Evolutionary conservation across 1,140 invertebrate species (phyloP).

Genomic region (Pemphigus obesinymphae): DNA sequence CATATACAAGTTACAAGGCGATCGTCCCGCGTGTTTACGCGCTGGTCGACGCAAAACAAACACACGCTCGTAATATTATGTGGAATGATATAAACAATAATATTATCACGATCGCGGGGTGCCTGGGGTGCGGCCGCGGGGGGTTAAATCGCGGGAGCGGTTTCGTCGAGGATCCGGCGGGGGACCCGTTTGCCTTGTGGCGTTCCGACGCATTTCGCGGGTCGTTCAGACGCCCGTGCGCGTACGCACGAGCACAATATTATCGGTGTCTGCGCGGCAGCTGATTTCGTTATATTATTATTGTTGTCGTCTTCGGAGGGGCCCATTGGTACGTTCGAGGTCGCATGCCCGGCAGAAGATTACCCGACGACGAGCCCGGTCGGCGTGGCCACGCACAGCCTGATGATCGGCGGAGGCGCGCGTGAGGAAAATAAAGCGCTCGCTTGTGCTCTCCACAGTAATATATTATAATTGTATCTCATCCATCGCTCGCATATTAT

Average conservation of each 20-base stretch:
- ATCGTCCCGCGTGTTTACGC: not conserved
- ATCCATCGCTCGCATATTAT: not conserved
- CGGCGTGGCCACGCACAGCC: not conserved
- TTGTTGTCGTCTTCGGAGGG: not conserved
- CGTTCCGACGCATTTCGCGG: constrained; percentile 29
- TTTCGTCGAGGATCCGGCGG: not conserved
- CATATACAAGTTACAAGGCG: no score
- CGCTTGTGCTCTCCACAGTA: not conserved
- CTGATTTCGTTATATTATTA: not conserved
- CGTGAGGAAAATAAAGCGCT: not conserved
- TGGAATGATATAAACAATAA: not conserved
- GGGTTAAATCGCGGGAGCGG: not conserved
- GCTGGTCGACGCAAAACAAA: not conserved
- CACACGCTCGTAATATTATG: not conserved
- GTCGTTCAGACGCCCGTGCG: not conserved
- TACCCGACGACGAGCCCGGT: not conserved
- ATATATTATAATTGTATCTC: not conserved
- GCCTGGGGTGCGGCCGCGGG: not conserved
- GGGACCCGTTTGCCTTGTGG: constrained; percentile 30
- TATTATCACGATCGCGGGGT: not conserved
- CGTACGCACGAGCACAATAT: not conserved
- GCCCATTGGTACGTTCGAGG: not conserved
- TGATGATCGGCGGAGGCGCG: not conserved
- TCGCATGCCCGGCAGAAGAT: not conserved
- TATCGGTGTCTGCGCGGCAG: not conserved